phyloP scores from a whole-genome alignment of 2,113 vertebrate genomes.

The Oncorhynchus masou region DNA sequence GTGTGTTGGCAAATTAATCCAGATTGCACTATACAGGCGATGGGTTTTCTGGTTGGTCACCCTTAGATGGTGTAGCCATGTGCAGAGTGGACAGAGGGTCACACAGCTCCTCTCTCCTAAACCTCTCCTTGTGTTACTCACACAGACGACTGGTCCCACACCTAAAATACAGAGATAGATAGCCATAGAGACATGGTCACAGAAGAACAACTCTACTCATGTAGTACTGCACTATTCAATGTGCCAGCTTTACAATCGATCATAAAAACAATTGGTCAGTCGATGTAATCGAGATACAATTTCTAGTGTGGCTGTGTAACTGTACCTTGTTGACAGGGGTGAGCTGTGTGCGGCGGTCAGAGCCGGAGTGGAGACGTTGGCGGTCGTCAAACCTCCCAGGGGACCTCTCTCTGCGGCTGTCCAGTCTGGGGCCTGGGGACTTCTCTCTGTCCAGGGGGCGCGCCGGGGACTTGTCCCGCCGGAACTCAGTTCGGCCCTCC shows the following conservation, averaged over 20 bases:
- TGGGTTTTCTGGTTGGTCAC: slow-evolving; percentile 14
- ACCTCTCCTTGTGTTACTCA: slow-evolving; percentile 70
- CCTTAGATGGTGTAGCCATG: slow-evolving; percentile 34
- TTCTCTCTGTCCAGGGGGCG: slow-evolving; percentile 93
- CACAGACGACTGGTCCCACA: slow-evolving; percentile 94
- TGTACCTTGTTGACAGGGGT: slow-evolving; percentile 95
- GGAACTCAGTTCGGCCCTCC: slow-evolving; percentile 91
- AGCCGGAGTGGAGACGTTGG: slow-evolving; percentile 83
- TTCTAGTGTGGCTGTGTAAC: background rate
- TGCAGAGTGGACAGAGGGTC: slow-evolving; percentile 30
- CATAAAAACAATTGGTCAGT: no score
- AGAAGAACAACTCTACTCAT: background rate
- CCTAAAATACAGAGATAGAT: slow-evolving; percentile 57
- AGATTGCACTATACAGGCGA: slow-evolving; percentile 61
- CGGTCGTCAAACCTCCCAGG: slow-evolving; percentile 91
- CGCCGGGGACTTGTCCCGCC: slow-evolving; percentile 95
- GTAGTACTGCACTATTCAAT: background rate
- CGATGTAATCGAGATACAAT: background rate
- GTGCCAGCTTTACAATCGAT: background rate
- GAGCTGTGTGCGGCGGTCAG: slow-evolving; percentile 84
- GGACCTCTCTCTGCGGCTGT: slow-evolving; percentile 91
- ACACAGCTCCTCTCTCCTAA: slow-evolving; percentile 25
- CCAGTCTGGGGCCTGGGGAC: slow-evolving; percentile 88
- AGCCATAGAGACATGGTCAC: slow-evolving; percentile 12
- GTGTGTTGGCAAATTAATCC: slow-evolving; percentile 36